Evolutionary conservation across 2,113 vertebrate genomes (phyloP).

Genomic region (Syngnathus floridae): DNA sequence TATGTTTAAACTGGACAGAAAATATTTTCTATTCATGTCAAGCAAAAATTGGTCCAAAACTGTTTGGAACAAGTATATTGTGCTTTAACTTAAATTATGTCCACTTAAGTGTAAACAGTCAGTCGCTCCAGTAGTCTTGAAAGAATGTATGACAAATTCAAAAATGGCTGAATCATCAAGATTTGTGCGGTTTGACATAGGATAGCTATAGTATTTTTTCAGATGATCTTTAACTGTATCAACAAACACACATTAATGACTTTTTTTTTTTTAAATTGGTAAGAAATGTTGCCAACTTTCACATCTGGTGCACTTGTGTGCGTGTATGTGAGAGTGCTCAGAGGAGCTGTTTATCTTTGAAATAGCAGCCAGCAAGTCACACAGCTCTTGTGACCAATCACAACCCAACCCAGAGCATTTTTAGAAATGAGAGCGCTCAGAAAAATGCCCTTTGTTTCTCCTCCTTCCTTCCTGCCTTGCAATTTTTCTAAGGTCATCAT

Average conservation of each 20-base stretch:
- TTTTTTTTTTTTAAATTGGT: background rate
- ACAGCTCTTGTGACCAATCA: slow-evolving; percentile 52
- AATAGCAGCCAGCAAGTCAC: slow-evolving; percentile 45
- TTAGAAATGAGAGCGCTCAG: slow-evolving; percentile 42
- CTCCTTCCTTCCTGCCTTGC: slow-evolving; percentile 6
- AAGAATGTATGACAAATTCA: background rate
- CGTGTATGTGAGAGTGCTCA: slow-evolving; percentile 11
- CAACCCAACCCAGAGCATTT: slow-evolving; percentile 36
- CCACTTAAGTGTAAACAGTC: background rate
- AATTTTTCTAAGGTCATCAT: slow-evolving; percentile 3
- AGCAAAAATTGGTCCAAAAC: slow-evolving; percentile 11
- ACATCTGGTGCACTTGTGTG: slow-evolving; percentile 56
- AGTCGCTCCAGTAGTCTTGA: background rate
- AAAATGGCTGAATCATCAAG: slow-evolving; percentile 34
- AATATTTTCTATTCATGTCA: background rate
- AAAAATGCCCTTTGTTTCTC: slow-evolving; percentile 39
- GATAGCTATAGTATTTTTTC: slow-evolving; percentile 3
- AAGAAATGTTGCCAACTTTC: slow-evolving; percentile 10
- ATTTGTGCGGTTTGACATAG: background rate
- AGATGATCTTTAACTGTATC: background rate
- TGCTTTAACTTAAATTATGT: background rate
- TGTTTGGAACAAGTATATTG: background rate
- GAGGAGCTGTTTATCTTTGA: slow-evolving; percentile 66
- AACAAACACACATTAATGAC: background rate
- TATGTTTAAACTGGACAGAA: slow-evolving; percentile 20